Base-by-base conservation (phyloP, 2,113 vertebrate species). In the Heterotilapia buettikoferi region DNA sequence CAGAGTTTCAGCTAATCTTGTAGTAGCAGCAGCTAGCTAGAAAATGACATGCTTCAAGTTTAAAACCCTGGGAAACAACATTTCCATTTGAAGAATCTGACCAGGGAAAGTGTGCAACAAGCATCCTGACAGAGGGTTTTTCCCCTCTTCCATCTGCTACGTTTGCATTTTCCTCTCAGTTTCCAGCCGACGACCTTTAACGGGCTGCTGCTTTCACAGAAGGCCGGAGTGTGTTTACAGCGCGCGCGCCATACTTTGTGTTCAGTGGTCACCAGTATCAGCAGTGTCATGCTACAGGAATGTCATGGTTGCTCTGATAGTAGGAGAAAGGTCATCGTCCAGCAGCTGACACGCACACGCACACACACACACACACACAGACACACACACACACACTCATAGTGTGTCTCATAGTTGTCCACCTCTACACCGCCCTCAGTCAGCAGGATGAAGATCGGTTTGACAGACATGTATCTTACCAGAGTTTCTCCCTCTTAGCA, bases 151-250 rank as follows among this genome's bases (percentile, higher is more conserved):
- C 56, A 12, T 78, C 54, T 61, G 54, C 21, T 29, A 31, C 10
- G 33, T 14, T 56, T 29, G 36, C 68, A 31, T 84, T 84, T 78
- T 54, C 80, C 66, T 84, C 43, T 6, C 56, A 1, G 26, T 80
- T 88, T 92, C 91, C 81, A 91, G 76, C 6, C 5, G 63, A 63
- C 90, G 79, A 92, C 90, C 85, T 94, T 90, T 38, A 90, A 82
- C 68, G 71, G 71, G 88, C 53, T 14, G 88, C 53, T 24, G 71
- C 45, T 86, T 82, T 84, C 38, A 63, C 3, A 16, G 54, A 63
- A 33, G 24, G 61, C 50, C 54, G 73, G 7, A 54, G 26, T 36
- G 26, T 29, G 63, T 53, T 31, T 78, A 87, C 40, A 24, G 52
- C 24, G 3, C 21, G 56, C 2, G 1, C 7, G 5, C 56, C 76